A percentile compares a stretch with the other conserved stretches of the same genome.
Conservation (phyloP, 2,113 vertebrate genomes). For the Mesoclemmys tuberculata region DNA sequence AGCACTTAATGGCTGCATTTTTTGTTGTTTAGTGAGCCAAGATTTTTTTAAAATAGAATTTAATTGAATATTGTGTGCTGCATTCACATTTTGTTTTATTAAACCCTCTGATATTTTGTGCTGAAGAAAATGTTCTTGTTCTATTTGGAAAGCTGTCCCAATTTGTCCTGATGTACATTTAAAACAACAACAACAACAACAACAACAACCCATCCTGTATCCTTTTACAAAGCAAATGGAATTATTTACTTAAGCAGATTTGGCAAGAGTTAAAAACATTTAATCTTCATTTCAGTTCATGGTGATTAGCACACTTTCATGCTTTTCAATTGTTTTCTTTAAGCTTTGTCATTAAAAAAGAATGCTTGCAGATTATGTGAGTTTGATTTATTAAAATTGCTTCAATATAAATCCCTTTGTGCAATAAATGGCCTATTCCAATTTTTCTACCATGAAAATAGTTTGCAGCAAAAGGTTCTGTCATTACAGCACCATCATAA, state of each 20-base stretch:
- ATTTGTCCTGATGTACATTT: constrained; percentile 13
- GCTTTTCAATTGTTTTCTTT: not conserved
- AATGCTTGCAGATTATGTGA: constrained; percentile 50
- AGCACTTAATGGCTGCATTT: not conserved
- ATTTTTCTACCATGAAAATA: constrained; percentile 49
- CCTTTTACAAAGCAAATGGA: not conserved
- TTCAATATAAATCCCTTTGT: constrained; percentile 58
- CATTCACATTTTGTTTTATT: not conserved
- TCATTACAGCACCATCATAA: constrained; percentile 23
- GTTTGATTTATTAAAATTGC: constrained; percentile 53
- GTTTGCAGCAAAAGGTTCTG: constrained; percentile 45
- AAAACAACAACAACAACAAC: too few species aligned
- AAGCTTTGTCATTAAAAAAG: not conserved
- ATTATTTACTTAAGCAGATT: not conserved
- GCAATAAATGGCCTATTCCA: constrained; percentile 68
- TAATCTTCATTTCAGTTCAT: not conserved
- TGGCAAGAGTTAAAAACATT: not conserved
- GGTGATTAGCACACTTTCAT: not conserved
- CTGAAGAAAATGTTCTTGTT: not conserved
- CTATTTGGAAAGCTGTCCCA: not conserved
- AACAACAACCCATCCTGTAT: not conserved
- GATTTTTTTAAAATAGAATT: not conserved
- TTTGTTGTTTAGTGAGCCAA: not conserved
- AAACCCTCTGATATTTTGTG: not conserved
- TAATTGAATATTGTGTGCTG: not conserved